Conservation (phyloP, 2,888 invertebrate genomes). For the Heterodera filipjevi region DNA sequence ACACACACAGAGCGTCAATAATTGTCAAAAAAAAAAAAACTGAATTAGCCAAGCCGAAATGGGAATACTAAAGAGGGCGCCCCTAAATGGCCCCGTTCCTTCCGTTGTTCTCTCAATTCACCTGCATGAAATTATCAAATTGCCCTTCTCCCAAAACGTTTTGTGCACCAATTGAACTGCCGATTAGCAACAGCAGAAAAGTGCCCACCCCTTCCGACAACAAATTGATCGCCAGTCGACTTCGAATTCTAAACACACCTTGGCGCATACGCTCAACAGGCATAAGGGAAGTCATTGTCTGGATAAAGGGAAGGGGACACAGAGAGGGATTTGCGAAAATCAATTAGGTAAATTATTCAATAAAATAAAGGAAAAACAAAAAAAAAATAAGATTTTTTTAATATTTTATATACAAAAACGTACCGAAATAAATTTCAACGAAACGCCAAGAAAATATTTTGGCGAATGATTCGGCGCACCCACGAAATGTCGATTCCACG, state of each 20-base stretch:
- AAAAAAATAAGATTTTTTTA: too few species aligned
- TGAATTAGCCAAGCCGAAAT: neutral
- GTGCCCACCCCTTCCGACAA: slow-evolving; percentile 59
- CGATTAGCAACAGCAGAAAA: slow-evolving; percentile 55
- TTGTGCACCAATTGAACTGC: slow-evolving; percentile 56
- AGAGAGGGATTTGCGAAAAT: neutral
- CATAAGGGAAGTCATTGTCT: slow-evolving; percentile 13
- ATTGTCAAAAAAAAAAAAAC: neutral
- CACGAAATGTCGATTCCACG: too few species aligned
- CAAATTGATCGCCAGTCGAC: slow-evolving; percentile 49
- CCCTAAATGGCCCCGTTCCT: too few species aligned
- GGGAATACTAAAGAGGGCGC: neutral
- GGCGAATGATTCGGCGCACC: too few species aligned
- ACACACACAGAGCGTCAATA: too few species aligned
- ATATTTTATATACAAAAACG: too few species aligned
- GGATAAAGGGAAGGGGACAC: neutral
- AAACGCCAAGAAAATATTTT: too few species aligned
- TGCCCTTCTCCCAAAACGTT: slow-evolving; percentile 54
- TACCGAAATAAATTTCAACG: too few species aligned
- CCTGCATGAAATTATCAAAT: slow-evolving; percentile 57
- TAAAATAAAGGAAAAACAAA: too few species aligned
- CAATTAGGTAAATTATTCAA: too few species aligned
- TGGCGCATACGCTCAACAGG: slow-evolving; percentile 17
- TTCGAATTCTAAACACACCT: slow-evolving; percentile 43
- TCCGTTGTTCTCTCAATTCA: neutral